Conservation (phyloP, 2,113 vertebrate species). For the Cromileptes altivelis region DNA sequence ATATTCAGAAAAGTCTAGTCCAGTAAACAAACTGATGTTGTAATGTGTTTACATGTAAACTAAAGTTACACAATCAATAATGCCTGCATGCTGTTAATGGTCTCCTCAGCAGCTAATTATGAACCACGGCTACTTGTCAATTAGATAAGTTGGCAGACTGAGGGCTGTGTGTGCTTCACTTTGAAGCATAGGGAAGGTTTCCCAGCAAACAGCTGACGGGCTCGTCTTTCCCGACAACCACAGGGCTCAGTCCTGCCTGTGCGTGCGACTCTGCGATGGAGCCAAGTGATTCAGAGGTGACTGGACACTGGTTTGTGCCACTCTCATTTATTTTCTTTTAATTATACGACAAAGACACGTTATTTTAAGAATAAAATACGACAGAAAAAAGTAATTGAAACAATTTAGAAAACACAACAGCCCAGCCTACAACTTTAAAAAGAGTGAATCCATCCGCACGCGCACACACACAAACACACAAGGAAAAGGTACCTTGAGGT, state of each 20-base stretch:
- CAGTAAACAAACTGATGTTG: conserved; percentile 11
- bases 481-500: conserved; percentile 84
- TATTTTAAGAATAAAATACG: neutral
- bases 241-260: conserved; percentile 30
- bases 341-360: neutral
- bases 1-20: neutral
- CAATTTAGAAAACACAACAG: neutral
- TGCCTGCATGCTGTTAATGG: conserved; percentile 7
- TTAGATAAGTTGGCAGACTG: conserved; percentile 46
- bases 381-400: neutral
- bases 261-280: conserved; percentile 12
- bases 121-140: conserved; percentile 35
- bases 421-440: conserved; percentile 48
- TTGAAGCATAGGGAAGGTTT: conserved; percentile 39
- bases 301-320: conserved; percentile 23
- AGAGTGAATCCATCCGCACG: neutral
- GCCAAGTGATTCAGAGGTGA: conserved; percentile 25
- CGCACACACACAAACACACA: neutral
- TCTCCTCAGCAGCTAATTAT: conserved; percentile 40
- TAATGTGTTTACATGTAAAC: conserved; percentile 24
- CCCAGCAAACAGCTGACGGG: conserved; percentile 60
- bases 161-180: conserved; percentile 5
- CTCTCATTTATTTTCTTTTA: neutral
- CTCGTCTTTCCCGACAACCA: conserved; percentile 54
- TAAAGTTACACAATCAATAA: conserved; percentile 35